Evolutionary conservation across 92 coral and sea anemone species (phyloP), one percentile per base, ranked within the genome.

Genomic region (Phenganax subtilis): DNA sequence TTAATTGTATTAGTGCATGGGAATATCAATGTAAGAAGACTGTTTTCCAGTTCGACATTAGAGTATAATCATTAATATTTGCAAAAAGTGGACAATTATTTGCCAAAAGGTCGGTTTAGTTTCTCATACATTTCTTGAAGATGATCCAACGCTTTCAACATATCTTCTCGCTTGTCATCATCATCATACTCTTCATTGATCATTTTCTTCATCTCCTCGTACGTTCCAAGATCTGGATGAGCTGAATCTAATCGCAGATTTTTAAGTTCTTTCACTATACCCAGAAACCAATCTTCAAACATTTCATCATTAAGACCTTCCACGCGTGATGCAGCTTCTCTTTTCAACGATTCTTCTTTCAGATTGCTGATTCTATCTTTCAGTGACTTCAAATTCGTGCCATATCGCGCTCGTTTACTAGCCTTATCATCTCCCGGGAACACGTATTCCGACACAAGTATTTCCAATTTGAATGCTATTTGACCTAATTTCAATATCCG

Each of bases 201-300:
- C 3, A 60, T 37, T 11, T 29, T 5, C 28, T 89, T 90, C 81
- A 93, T 86, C 59, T 91, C 97, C 51, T 88, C 88, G 31, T 91
- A 93, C 2, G 91, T 84, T 56, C 75, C 37, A 29, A 93, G 92
- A 56, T 88, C 88, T 8, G 89, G 89, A 55, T 93, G 96, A 3
- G 97, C 97, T 87, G 91, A 89, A 76, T 89, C 92, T 27, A 93
- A 87, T 70, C 97, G 68, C 17, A n/a, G 16, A 8, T 12, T 10
- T 25, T 76, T 61, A 9, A 76, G 61, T 2, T 76, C 81, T 2
- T 76, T 20, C 70, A 76, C 81, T 10, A 76, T 76, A 3, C 57
- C 81, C 44, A 76, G 52, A 60, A 76, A 76, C 81, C 81, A 76
- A 76, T 60, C 71, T 76, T 76, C 81, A 47, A 76, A 76, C 53